A percentile compares a stretch with the other conserved stretches of the same genome.
Evolutionary conservation across 2,113 vertebrate species (phyloP).

Genomic region (Brevimyrus niger): DNA sequence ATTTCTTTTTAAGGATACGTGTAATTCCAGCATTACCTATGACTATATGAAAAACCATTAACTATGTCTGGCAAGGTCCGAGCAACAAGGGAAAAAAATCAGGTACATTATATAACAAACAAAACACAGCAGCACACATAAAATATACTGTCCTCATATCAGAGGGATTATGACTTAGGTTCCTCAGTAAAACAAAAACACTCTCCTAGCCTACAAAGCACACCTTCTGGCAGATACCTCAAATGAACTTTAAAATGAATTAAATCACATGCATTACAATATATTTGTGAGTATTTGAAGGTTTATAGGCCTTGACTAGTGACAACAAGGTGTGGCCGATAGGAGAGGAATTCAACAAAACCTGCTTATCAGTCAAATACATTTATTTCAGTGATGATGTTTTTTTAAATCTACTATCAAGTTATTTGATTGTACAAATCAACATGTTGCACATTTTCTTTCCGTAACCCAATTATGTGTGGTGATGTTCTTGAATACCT

Average conservation of each 20-base stretch:
- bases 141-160: too few species aligned
- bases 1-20: slow-evolving; percentile 58
- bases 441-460: neutral
- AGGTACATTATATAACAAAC: neutral
- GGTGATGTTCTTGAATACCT: neutral
- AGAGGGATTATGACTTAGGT: too few species aligned
- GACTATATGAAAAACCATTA: too few species aligned
- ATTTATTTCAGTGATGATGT: neutral
- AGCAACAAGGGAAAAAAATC: neutral
- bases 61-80: neutral
- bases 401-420: neutral
- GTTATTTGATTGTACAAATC: neutral
- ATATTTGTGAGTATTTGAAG: neutral
- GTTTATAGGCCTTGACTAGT: neutral
- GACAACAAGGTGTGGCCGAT: neutral
- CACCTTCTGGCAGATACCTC: too few species aligned
- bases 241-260: neutral
- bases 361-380: neutral
- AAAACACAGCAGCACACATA: too few species aligned
- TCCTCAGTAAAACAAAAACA: too few species aligned
- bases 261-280: neutral
- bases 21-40: slow-evolving; percentile 55
- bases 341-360: neutral
- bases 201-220: too few species aligned
- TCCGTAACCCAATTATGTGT: neutral